Evolutionary conservation across 1,140 invertebrate species (phyloP).

Genomic region (Euwallacea fornicatus): DNA sequence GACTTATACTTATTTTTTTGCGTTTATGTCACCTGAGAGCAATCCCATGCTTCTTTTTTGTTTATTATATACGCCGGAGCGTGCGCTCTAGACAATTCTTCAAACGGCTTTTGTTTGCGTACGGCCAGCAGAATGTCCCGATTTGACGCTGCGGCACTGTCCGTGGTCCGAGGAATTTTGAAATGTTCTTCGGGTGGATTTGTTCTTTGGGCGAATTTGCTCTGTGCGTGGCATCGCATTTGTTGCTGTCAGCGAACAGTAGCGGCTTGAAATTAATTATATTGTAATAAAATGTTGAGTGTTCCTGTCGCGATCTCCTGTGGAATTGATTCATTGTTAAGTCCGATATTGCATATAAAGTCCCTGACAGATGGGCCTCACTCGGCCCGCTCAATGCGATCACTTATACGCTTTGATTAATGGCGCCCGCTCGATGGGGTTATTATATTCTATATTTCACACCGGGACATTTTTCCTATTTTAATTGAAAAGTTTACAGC

Average conservation of each 20-base stretch:
- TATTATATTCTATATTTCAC: constrained; percentile 39
- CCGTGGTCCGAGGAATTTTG: too few species aligned
- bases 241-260: not conserved
- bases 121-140: too few species aligned
- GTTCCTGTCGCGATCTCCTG: constrained; percentile 35
- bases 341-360: constrained; percentile 42
- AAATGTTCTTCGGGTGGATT: too few species aligned
- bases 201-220: too few species aligned
- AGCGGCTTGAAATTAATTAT: constrained; percentile 39
- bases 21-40: too few species aligned
- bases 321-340: constrained; percentile 44
- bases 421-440: constrained; percentile 34
- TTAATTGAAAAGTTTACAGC: constrained; percentile 31
- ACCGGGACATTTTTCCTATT: constrained; percentile 28
- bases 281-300: constrained; percentile 44
- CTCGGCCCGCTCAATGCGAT: constrained; percentile 31
- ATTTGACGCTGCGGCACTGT: too few species aligned
- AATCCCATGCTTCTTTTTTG: too few species aligned
- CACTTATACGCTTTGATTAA: constrained; percentile 40
- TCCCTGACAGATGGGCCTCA: constrained; percentile 43
- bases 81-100: too few species aligned
- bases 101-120: too few species aligned
- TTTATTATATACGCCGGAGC: too few species aligned
- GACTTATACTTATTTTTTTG: too few species aligned
- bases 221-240: too few species aligned